These are phyloP conservation scores for Chelon labrosus DNA, from an alignment of 2,797 vertebrate genomes.

Conservation along the genomic window DNA sequence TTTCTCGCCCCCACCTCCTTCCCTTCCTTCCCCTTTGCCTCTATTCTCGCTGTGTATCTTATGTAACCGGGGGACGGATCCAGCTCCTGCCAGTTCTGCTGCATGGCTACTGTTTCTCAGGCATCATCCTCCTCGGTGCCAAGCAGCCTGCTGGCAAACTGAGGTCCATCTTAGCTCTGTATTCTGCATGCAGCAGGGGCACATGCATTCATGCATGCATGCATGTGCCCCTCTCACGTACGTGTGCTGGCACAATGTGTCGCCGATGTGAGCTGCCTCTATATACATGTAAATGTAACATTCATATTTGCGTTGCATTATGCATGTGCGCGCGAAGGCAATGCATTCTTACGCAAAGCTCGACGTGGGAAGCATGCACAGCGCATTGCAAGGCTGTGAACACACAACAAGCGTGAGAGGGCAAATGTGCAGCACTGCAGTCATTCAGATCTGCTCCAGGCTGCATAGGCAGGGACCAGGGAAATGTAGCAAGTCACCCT, in stretches of 20 bases:
- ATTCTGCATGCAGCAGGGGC: slow-evolving; percentile 31
- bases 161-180: slow-evolving; percentile 47
- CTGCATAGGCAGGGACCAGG: slow-evolving; percentile 24
- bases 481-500: slow-evolving; percentile 29
- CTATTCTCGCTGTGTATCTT: slow-evolving; percentile 77
- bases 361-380: slow-evolving; percentile 50
- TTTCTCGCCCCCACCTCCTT: background rate
- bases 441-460: slow-evolving; percentile 44
- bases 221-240: slow-evolving; percentile 23
- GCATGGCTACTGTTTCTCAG: slow-evolving; percentile 70
- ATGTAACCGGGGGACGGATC: slow-evolving; percentile 77
- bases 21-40: slow-evolving; percentile 41
- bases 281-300: slow-evolving; percentile 55
- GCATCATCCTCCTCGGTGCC: slow-evolving; percentile 65
- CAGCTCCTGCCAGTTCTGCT: slow-evolving; percentile 77
- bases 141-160: slow-evolving; percentile 47
- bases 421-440: slow-evolving; percentile 58
- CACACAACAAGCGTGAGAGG: slow-evolving; percentile 40
- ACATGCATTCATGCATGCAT: slow-evolving; percentile 15
- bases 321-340: slow-evolving; percentile 36
- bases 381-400: slow-evolving; percentile 37
- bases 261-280: slow-evolving; percentile 17
- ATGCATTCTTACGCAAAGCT: slow-evolving; percentile 42
- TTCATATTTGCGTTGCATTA: slow-evolving; percentile 46
- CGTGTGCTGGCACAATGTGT: slow-evolving; percentile 4